A percentile compares a stretch with the other conserved stretches of the same genome.
These are phyloP conservation scores for Diplodus sargus DNA, from an alignment of 2,797 vertebrate species.

Conservation along the genomic window DNA sequence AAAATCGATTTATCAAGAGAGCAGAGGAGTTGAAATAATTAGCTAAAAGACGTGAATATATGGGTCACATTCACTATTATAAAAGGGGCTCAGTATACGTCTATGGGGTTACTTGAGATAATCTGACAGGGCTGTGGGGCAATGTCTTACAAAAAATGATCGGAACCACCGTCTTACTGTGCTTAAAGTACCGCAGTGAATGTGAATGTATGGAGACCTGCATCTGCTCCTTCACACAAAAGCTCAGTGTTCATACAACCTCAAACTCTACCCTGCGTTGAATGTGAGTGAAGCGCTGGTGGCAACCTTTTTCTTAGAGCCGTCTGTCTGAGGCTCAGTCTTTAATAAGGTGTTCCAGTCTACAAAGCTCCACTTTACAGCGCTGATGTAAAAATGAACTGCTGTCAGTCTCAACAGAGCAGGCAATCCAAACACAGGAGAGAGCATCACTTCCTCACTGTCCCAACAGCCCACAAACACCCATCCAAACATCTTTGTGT, in stretches of 20 bases:
- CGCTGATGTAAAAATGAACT: conserved; percentile 52
- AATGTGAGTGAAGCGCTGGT: conserved; percentile 18
- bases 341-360: conserved; percentile 70
- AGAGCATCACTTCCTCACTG: conserved; percentile 16
- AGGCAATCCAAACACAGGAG: conserved; percentile 25
- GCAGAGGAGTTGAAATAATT: no score
- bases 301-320: conserved; percentile 42
- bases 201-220: background rate
- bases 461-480: conserved; percentile 13
- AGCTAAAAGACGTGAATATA: no score
- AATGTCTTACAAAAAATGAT: no score
- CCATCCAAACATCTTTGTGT: background rate
- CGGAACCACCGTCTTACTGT: background rate
- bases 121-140: no score
- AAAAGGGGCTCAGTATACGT: no score
- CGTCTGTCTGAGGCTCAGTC: conserved; percentile 47
- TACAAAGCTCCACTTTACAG: conserved; percentile 58
- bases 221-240: conserved; percentile 12
- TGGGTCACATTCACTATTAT: no score
- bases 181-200: background rate
- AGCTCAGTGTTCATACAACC: conserved; percentile 25
- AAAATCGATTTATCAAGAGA: no score
- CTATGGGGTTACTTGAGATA: no score
- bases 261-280: conserved; percentile 26
- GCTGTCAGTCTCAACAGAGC: conserved; percentile 49